These are phyloP conservation scores for Amorpha juglandis DNA, from an alignment of 2,888 invertebrate species.

Conservation along the genomic window DNA sequence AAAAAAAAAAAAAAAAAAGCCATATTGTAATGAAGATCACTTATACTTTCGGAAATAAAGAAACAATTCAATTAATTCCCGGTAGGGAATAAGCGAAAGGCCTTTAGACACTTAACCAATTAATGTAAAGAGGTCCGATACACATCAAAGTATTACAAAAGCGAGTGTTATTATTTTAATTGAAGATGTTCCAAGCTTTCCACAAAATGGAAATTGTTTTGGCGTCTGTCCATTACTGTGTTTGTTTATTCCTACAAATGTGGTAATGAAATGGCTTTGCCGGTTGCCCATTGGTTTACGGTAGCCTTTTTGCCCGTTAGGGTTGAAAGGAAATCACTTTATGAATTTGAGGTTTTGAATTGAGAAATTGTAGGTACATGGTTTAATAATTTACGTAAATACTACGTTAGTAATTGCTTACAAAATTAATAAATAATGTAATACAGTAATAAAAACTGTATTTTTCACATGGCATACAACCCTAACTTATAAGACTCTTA, in stretches of 20 bases:
- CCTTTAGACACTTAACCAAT: background rate
- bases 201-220: background rate
- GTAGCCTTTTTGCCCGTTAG: background rate
- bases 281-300: constrained; percentile 2
- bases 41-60: background rate
- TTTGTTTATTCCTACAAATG: background rate
- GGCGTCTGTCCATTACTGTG: background rate
- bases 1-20: too few species aligned
- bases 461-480: too few species aligned
- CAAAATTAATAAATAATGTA: too few species aligned
- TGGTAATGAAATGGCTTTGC: constrained; percentile 2
- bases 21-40: too few species aligned
- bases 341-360: too few species aligned
- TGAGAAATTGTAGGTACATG: too few species aligned
- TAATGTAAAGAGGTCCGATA: constrained; percentile 4
- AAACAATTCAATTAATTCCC: background rate
- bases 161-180: constrained; percentile 11
- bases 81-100: background rate
- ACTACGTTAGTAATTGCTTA: too few species aligned
- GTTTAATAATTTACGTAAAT: too few species aligned
- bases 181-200: constrained; percentile 2
- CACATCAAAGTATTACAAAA: constrained; percentile 6
- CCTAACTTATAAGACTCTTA: too few species aligned
- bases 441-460: too few species aligned
- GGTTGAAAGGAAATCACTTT: background rate